phyloP scores from a whole-genome alignment of 2,888 invertebrate species.

The Drosophila mimica region DNA sequence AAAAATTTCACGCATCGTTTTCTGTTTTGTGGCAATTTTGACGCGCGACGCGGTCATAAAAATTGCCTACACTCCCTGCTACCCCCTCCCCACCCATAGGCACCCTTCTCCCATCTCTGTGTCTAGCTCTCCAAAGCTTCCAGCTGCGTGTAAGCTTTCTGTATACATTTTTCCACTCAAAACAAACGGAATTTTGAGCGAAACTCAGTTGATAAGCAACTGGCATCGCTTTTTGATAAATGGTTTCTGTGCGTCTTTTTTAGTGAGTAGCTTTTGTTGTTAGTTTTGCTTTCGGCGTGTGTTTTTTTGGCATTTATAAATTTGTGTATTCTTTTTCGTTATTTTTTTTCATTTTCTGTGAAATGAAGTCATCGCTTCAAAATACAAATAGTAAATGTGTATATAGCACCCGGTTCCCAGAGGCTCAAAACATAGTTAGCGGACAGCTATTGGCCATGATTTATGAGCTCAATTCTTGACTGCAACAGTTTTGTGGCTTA shows the following conservation, averaged over 20 bases:
- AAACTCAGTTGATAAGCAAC: slow-evolving; percentile 52
- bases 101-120: background rate
- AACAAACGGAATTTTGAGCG: slow-evolving; percentile 60
- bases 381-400: slow-evolving; percentile 33
- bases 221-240: slow-evolving; percentile 70
- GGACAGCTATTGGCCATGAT: slow-evolving; percentile 15
- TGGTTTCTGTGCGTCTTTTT: slow-evolving; percentile 38
- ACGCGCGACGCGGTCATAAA: slow-evolving; percentile 35
- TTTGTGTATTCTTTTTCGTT: slow-evolving; percentile 8
- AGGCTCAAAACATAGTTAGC: slow-evolving; percentile 30
- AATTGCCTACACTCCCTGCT: slow-evolving; percentile 13
- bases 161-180: slow-evolving; percentile 52
- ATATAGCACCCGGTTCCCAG: slow-evolving; percentile 16
- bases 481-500: slow-evolving; percentile 24
- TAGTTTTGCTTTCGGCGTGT: slow-evolving; percentile 35
- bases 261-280: slow-evolving; percentile 49
- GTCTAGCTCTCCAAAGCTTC: background rate
- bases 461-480: slow-evolving; percentile 18
- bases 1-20: slow-evolving; percentile 69
- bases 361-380: slow-evolving; percentile 77
- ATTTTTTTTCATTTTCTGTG: slow-evolving; percentile 27
- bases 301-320: slow-evolving; percentile 49
- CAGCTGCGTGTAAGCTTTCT: slow-evolving; percentile 34
- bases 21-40: slow-evolving; percentile 38
- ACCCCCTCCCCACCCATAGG: background rate